Conservation (phyloP, 2,888 invertebrate species). For the Alcis repandata region DNA sequence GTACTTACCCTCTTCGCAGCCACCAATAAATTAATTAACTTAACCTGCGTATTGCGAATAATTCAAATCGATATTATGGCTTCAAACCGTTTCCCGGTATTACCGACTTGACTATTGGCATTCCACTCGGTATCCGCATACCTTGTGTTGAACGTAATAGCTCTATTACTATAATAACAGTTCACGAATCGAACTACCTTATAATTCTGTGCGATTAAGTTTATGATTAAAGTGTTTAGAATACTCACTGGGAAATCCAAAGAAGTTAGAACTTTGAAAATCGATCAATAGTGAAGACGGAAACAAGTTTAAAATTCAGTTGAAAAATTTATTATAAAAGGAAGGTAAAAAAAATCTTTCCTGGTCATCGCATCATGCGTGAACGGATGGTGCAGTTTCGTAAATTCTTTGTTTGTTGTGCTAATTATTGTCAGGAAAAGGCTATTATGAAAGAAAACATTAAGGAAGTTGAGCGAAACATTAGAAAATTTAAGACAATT, state of each 20-base stretch:
- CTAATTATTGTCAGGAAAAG: too few species aligned
- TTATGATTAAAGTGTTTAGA: neutral
- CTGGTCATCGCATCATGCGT: too few species aligned
- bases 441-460: too few species aligned
- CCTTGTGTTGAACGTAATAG: conserved; percentile 70
- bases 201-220: conserved; percentile 1
- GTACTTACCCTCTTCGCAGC: conserved; percentile 4
- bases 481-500: too few species aligned
- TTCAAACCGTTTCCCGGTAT: conserved; percentile 58
- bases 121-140: conserved; percentile 48
- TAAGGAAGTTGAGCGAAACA: too few species aligned
- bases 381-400: too few species aligned
- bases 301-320: too few species aligned
- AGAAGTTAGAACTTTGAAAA: too few species aligned
- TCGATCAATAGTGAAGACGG: too few species aligned
- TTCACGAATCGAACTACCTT: conserved; percentile 55
- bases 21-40: neutral
- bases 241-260: neutral
- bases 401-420: too few species aligned
- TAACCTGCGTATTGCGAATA: conserved; percentile 43
- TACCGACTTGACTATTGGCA: conserved; percentile 65
- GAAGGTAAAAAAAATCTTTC: too few species aligned
- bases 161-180: conserved; percentile 73
- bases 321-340: too few species aligned
- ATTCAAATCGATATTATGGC: conserved; percentile 64